Conservation (phyloP, 2,888 invertebrate species). For the Platycheirus rosarum region DNA sequence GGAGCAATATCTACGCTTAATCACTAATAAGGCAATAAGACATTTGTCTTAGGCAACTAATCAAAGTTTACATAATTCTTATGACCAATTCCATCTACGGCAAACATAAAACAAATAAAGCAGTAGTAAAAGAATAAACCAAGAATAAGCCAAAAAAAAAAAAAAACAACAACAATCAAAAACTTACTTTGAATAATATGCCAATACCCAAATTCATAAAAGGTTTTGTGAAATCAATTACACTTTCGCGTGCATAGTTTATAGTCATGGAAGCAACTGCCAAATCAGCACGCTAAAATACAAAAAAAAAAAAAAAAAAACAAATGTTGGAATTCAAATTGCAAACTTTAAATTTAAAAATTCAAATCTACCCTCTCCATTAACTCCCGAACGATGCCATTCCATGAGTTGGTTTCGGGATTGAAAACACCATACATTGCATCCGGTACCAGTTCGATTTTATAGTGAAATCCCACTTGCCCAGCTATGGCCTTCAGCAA, state of each 20-base stretch:
- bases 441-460: slow-evolving; percentile 92
- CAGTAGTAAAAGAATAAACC: too few relatives aligned
- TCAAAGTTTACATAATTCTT: too few relatives aligned
- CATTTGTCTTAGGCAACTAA: too few relatives aligned
- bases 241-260: slow-evolving; percentile 94
- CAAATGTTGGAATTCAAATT: too few relatives aligned
- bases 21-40: too few relatives aligned
- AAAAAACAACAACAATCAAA: slow-evolving; percentile 69
- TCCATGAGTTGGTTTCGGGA: slow-evolving; percentile 94
- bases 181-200: slow-evolving; percentile 94
- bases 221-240: slow-evolving; percentile 98
- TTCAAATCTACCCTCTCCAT: slow-evolving; percentile 89
- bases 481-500: slow-evolving; percentile 91
- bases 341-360: neutral
- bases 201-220: slow-evolving; percentile 99
- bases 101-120: too few relatives aligned
- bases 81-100: too few relatives aligned
- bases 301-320: too few relatives aligned
- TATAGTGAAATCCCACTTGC: slow-evolving; percentile 94
- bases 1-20: too few relatives aligned
- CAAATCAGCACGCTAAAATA: slow-evolving; percentile 92
- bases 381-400: slow-evolving; percentile 93
- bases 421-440: slow-evolving; percentile 95
- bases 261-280: slow-evolving; percentile 99
- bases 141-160: too few relatives aligned